A percentile compares a stretch with the other conserved stretches of the same genome.
phyloP scores from a whole-genome alignment of 2,888 invertebrate genomes.

The Aquatica leii region DNA sequence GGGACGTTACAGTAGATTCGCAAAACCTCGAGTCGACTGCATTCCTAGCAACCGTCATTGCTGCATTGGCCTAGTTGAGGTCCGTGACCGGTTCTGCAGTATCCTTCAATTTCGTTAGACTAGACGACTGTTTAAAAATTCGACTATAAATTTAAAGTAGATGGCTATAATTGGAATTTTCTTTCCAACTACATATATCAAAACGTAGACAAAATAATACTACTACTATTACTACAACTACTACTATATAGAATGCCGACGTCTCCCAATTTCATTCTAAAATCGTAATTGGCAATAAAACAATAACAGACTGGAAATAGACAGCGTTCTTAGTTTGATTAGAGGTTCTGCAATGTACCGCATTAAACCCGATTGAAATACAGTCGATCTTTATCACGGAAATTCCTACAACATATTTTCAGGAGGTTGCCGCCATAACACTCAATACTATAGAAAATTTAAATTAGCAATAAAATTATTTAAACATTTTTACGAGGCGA shows the following conservation, averaged over 20 bases:
- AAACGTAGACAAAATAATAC: neutral
- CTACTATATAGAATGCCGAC: neutral
- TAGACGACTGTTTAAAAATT: neutral
- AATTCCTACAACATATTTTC: no score
- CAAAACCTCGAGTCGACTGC: conserved; percentile 49
- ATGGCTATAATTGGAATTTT: neutral
- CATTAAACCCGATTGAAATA: no score
- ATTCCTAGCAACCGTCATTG: conserved; percentile 44
- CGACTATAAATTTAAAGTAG: neutral
- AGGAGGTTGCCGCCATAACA: no score
- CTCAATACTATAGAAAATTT: no score
- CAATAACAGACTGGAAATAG: no score
- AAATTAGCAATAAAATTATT: no score
- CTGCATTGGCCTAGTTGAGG: conserved; percentile 41
- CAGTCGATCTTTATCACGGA: no score
- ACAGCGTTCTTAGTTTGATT: no score
- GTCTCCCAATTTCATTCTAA: no score
- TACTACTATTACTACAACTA: conserved; percentile 2
- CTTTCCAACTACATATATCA: neutral
- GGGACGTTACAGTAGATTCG: conserved; percentile 22
- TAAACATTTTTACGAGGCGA: no score
- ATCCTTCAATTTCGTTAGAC: conserved; percentile 9
- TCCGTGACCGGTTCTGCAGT: conserved; percentile 39
- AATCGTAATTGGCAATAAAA: no score
- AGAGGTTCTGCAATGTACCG: no score